Evolutionary conservation across 2,888 invertebrate species (phyloP).

Genomic region (Stomorhina lunata): DNA sequence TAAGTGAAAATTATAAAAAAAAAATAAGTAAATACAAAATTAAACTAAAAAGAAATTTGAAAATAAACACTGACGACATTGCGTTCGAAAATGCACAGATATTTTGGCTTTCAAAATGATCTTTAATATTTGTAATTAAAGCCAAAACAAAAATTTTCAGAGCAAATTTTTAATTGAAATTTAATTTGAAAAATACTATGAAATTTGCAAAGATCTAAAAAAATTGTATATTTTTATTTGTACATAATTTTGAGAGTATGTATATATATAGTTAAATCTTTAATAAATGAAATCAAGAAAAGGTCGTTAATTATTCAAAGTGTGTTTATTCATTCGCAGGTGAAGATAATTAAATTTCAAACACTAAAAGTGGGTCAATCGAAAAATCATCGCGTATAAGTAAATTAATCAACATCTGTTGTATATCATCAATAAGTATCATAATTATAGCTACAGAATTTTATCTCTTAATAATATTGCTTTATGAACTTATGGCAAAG

Average conservation of each 20-base stretch:
- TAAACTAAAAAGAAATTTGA: slow-evolving; percentile 50
- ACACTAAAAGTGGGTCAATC: slow-evolving; percentile 31
- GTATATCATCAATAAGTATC: slow-evolving; percentile 2
- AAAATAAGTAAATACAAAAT: not conserved
- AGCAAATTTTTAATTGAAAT: too few relatives aligned
- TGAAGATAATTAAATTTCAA: slow-evolving; percentile 21
- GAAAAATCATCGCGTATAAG: not conserved
- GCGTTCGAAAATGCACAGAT: not conserved
- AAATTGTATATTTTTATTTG: not conserved
- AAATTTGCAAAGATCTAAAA: slow-evolving; percentile 33
- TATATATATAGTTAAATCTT: too few relatives aligned
- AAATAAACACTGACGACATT: slow-evolving; percentile 68
- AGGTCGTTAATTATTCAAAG: not conserved
- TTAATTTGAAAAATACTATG: slow-evolving; percentile 14
- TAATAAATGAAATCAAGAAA: not conserved
- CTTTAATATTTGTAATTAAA: not conserved
- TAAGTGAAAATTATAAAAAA: slow-evolving; percentile 5
- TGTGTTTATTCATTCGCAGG: slow-evolving; percentile 35
- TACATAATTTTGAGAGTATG: too few relatives aligned
- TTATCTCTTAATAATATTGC: too few relatives aligned
- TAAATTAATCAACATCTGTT: slow-evolving; percentile 25
- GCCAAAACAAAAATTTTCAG: too few relatives aligned
- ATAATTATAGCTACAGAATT: too few relatives aligned
- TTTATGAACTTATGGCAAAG: too few relatives aligned
- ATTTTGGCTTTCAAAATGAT: not conserved